Percentiles rank a stretch among this genome's conserved stretches.
phyloP scores from a whole-genome alignment of 2,797 vertebrate species.

The Holocentrus rufus region DNA sequence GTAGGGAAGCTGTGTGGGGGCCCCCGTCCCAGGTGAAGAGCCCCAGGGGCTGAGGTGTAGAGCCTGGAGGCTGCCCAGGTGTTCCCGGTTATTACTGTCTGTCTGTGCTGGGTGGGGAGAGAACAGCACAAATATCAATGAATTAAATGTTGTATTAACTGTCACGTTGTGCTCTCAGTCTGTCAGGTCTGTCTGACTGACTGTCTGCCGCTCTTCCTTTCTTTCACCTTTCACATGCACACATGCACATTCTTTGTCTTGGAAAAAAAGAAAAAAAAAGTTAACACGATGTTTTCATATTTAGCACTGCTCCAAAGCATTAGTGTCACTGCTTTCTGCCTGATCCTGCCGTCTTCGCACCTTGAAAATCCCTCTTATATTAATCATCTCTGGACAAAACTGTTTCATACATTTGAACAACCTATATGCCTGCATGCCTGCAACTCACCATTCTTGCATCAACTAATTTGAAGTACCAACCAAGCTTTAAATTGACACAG shows the following conservation, averaged over 20 bases:
- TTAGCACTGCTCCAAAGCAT: constrained; percentile 16
- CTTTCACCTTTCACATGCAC: constrained; percentile 52
- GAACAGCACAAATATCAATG: constrained; percentile 62
- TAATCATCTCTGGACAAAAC: background rate
- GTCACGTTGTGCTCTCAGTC: constrained; percentile 56
- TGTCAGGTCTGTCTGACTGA: constrained; percentile 66
- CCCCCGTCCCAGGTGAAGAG: constrained; percentile 82
- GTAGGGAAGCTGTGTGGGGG: constrained; percentile 51
- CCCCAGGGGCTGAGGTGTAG: constrained; percentile 73
- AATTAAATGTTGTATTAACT: constrained; percentile 62
- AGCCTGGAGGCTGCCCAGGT: constrained; percentile 82
- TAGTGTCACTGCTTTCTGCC: constrained; percentile 12
- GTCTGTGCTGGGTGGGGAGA: constrained; percentile 64
- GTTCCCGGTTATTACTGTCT: constrained; percentile 75
- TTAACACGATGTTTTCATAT: constrained; percentile 49
- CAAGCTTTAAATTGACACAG: constrained; percentile 20
- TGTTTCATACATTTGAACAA: background rate
- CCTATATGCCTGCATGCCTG: constrained; percentile 21
- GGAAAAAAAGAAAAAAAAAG: too few relatives aligned
- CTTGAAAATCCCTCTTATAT: background rate
- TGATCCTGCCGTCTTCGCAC: background rate
- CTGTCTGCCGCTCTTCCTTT: constrained; percentile 46
- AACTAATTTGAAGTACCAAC: background rate
- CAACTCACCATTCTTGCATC: background rate
- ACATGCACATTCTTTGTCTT: constrained; percentile 39